phyloP scores from a whole-genome alignment of 2,113 vertebrate species.

The Serinus canaria region DNA sequence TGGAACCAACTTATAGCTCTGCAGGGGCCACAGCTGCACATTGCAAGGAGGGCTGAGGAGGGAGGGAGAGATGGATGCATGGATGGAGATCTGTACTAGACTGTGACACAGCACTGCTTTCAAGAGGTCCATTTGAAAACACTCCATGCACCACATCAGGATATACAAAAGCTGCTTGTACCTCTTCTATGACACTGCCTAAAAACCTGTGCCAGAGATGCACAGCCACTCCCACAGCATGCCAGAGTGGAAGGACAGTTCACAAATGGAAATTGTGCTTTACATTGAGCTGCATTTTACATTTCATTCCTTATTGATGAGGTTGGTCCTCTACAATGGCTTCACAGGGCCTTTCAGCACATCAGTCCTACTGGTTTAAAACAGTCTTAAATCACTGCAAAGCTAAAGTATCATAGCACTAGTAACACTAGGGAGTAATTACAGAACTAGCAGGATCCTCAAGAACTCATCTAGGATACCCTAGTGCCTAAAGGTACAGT shows the following conservation, averaged over 20 bases:
- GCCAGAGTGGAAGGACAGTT: not conserved
- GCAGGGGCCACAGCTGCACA: not conserved
- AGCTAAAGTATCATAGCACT: not conserved
- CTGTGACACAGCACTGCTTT: not conserved
- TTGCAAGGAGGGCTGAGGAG: rapidly evolving
- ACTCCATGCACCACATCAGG: not conserved
- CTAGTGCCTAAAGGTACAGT: not conserved
- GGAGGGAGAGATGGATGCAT: not conserved
- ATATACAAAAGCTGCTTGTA: not conserved
- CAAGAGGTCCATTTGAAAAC: not conserved
- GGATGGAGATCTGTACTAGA: not conserved
- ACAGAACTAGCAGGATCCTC: not conserved
- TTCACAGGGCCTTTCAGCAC: not conserved
- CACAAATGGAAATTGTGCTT: not conserved
- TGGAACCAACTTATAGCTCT: not conserved
- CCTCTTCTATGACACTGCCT: not conserved
- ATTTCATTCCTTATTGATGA: not conserved
- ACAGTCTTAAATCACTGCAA: not conserved
- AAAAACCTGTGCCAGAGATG: rapidly evolving
- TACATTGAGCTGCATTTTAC: not conserved
- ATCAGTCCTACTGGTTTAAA: not conserved
- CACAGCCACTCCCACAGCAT: rapidly evolving
- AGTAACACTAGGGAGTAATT: not conserved
- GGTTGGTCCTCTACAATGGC: not conserved
- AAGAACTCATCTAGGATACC: not conserved